phyloP scores from a whole-genome alignment of 2,888 invertebrate genomes.

The Plebejus argus region DNA sequence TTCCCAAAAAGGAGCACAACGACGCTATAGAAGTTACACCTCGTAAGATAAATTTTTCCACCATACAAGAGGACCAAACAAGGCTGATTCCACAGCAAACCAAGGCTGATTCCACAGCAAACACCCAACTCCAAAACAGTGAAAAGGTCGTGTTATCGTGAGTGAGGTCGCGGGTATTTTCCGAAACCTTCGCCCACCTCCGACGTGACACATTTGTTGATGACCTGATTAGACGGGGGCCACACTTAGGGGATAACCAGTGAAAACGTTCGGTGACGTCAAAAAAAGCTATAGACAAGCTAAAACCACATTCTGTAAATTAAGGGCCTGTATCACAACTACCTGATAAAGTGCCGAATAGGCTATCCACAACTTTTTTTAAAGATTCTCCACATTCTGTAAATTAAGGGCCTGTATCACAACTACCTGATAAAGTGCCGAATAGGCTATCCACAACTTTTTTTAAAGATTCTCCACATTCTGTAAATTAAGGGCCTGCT shows the following conservation, averaged over 20 bases:
- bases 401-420: too few species aligned
- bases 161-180: slow-evolving; percentile 15
- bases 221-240: background rate
- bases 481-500: too few species aligned
- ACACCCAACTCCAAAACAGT: slow-evolving; percentile 1
- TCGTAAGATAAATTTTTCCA: background rate
- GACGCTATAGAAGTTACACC: background rate
- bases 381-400: too few species aligned
- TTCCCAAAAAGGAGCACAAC: background rate
- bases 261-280: too few species aligned
- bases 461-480: too few species aligned
- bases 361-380: too few species aligned
- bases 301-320: too few species aligned
- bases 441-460: too few species aligned
- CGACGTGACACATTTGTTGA: slow-evolving; percentile 13
- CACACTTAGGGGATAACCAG: background rate
- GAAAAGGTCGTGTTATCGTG: slow-evolving; percentile 14
- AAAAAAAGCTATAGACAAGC: too few species aligned
- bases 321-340: too few species aligned
- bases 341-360: too few species aligned
- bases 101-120: background rate
- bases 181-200: slow-evolving; percentile 6
- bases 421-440: too few species aligned
- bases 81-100: background rate
- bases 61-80: background rate